Conservation (phyloP, 2,113 vertebrate species). For the Grammomys dolichurus region DNA sequence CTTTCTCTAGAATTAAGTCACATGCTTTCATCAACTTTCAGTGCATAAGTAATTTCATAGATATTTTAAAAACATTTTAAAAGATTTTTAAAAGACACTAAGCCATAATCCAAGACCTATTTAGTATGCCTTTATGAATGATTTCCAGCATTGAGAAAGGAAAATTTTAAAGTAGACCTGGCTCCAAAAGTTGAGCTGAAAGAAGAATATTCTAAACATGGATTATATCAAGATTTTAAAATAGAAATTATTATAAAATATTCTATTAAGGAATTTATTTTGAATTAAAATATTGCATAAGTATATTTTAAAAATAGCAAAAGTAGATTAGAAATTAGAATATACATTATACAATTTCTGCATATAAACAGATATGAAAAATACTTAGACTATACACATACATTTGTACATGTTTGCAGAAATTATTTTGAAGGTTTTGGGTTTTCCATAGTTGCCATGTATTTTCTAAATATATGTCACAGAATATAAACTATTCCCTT, state of each 20-base stretch:
- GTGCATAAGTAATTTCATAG: neutral
- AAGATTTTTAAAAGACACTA: neutral
- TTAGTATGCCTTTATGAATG: neutral
- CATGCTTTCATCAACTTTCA: neutral
- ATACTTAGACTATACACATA: neutral
- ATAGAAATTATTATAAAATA: neutral
- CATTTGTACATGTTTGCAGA: neutral
- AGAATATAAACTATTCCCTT: neutral
- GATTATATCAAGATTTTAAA: slow-evolving; percentile 11
- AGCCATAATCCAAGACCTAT: neutral
- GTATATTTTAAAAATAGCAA: neutral
- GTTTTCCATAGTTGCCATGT: neutral
- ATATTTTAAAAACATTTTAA: neutral
- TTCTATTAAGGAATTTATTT: neutral
- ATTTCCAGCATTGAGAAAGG: slow-evolving; percentile 18
- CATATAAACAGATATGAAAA: neutral
- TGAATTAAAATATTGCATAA: neutral
- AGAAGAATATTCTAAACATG: slow-evolving; percentile 31
- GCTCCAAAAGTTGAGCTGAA: neutral
- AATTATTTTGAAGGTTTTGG: neutral
- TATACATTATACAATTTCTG: neutral
- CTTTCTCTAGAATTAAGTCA: neutral
- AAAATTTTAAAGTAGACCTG: neutral
- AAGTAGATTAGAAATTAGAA: slow-evolving; percentile 34
- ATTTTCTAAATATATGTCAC: neutral